Conservation (phyloP, 2,888 invertebrate genomes). For the Lithosia quadra region DNA sequence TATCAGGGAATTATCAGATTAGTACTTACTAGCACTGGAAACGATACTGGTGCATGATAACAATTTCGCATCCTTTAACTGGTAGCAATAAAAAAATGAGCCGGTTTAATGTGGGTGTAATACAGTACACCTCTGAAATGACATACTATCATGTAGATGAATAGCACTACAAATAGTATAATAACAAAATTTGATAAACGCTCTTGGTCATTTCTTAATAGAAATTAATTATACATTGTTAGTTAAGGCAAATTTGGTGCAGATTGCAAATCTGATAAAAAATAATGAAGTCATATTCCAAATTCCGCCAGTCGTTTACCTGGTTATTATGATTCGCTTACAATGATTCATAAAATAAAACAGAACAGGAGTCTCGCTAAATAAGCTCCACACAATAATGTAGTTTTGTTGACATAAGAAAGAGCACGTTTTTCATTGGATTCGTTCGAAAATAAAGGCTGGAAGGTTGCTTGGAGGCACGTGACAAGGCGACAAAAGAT, state of each 20-base stretch:
- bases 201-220: too few relatives aligned
- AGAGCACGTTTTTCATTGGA: slow-evolving; percentile 69
- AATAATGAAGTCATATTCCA: neutral
- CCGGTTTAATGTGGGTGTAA: too few relatives aligned
- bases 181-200: too few relatives aligned
- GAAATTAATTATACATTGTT: too few relatives aligned
- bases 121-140: too few relatives aligned
- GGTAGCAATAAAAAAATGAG: too few relatives aligned
- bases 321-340: slow-evolving; percentile 33
- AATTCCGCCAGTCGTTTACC: slow-evolving; percentile 6
- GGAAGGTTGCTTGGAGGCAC: slow-evolving; percentile 67
- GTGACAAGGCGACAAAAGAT: slow-evolving; percentile 82
- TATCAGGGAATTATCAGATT: too few relatives aligned
- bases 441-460: slow-evolving; percentile 66
- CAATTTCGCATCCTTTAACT: too few relatives aligned
- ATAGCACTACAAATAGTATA: too few relatives aligned
- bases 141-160: too few relatives aligned
- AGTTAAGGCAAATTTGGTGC: neutral
- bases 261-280: neutral
- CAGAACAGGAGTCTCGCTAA: slow-evolving; percentile 43
- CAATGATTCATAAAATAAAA: slow-evolving; percentile 39
- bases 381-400: slow-evolving; percentile 55
- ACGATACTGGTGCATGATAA: too few relatives aligned
- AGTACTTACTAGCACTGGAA: too few relatives aligned
- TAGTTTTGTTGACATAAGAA: slow-evolving; percentile 63